Percentiles rank a stretch among this genome's conserved stretches.
These are phyloP conservation scores for Eriosoma lanigerum DNA, from an alignment of 1,140 invertebrate species.

Conservation along the genomic window DNA sequence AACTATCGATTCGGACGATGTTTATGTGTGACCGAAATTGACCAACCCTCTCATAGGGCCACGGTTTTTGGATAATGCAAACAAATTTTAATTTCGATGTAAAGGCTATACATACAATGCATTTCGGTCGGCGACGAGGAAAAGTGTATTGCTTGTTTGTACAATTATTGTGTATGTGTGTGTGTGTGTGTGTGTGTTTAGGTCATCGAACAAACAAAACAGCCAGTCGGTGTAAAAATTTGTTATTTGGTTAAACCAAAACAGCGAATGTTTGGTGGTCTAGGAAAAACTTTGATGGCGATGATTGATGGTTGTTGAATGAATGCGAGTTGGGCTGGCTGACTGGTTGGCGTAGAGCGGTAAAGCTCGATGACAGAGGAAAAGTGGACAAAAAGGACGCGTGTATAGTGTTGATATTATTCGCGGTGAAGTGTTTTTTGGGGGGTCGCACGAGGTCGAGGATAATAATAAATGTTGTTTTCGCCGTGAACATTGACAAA, in stretches of 20 bases:
- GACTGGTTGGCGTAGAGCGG: no score
- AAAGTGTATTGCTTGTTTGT: not conserved
- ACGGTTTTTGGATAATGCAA: not conserved
- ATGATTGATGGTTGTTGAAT: conserved; percentile 33
- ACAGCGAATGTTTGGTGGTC: not conserved
- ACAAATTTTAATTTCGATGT: conserved; percentile 14
- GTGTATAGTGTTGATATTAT: conserved; percentile 26
- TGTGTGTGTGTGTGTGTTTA: conserved; percentile 43
- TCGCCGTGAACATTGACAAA: conserved; percentile 33
- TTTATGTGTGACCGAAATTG: not conserved
- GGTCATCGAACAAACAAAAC: not conserved
- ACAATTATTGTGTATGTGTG: not conserved
- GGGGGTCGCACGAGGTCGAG: not conserved
- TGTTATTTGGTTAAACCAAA: conserved; percentile 1
- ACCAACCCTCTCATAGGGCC: not conserved
- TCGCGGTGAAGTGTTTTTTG: not conserved
- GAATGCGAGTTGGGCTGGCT: not conserved
- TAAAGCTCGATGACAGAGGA: no score
- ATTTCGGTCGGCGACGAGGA: not conserved
- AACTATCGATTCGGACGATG: no score
- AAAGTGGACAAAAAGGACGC: not conserved
- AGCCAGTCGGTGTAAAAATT: conserved; percentile 4
- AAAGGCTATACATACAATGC: not conserved
- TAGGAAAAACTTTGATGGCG: conserved; percentile 19
- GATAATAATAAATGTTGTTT: conserved; percentile 44